Evolutionary conservation across 2,797 vertebrate species (phyloP).

Genomic region (Emys orbicularis): DNA sequence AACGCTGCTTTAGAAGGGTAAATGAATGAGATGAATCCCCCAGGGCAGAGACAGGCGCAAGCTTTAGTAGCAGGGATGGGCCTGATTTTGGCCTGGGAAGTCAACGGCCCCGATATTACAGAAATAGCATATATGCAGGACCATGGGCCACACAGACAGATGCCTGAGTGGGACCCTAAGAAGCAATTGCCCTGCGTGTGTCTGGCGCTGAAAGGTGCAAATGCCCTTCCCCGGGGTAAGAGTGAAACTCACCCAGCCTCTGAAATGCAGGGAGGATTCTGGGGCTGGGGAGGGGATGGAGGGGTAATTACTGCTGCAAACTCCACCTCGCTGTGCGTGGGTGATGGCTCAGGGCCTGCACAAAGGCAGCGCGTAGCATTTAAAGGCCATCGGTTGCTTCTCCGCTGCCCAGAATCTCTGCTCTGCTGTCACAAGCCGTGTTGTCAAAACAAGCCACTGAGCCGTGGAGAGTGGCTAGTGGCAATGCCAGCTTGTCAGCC

Average conservation of each 20-base stretch:
- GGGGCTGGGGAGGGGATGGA: background rate
- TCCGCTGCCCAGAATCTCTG: rapidly evolving
- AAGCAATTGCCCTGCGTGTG: background rate
- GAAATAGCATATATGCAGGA: background rate
- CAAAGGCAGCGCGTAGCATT: background rate
- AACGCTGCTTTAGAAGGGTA: too few relatives aligned
- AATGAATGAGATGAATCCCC: too few relatives aligned
- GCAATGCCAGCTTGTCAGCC: background rate
- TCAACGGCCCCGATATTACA: background rate
- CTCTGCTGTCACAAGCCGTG: background rate
- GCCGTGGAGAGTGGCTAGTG: background rate
- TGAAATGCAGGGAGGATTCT: background rate
- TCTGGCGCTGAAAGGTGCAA: too few relatives aligned
- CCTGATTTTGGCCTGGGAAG: background rate
- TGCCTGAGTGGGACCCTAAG: background rate
- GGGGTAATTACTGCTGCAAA: background rate
- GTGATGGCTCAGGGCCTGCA: rapidly evolving
- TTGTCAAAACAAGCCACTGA: background rate
- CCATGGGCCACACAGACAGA: background rate
- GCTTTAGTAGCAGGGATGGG: too few relatives aligned
- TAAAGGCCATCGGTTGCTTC: background rate
- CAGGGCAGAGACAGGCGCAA: too few relatives aligned
- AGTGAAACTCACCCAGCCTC: background rate
- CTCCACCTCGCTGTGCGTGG: rapidly evolving
- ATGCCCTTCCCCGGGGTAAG: background rate